phyloP scores from a whole-genome alignment of 2,113 vertebrate species.

The Sturnira hondurensis region DNA sequence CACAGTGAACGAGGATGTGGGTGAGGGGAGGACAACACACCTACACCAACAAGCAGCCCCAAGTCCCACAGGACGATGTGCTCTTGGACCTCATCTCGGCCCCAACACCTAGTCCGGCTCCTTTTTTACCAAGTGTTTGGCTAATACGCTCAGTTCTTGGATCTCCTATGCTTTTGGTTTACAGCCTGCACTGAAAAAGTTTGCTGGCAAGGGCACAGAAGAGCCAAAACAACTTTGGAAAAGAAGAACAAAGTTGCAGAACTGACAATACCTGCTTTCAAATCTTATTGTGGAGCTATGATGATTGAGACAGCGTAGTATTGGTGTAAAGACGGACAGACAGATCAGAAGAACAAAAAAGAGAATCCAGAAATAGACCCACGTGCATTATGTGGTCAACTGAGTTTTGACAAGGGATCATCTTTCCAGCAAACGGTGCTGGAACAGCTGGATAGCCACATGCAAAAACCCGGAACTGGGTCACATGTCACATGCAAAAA shows the following conservation, averaged over 20 bases:
- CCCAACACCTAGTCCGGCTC: background rate
- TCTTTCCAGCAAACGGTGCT: background rate
- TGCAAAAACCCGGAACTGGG: background rate
- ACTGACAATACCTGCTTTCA: background rate
- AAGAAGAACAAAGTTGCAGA: background rate
- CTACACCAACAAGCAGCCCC: constrained; percentile 70
- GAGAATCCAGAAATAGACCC: background rate
- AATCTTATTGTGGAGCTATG: background rate
- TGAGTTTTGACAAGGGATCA: background rate
- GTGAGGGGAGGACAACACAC: background rate
- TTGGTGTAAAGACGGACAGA: background rate
- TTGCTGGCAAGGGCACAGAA: background rate
- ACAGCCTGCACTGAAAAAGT: background rate
- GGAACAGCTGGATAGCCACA: background rate
- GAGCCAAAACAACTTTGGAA: background rate
- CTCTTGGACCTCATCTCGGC: constrained; percentile 85
- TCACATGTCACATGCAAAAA: background rate
- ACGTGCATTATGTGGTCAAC: background rate
- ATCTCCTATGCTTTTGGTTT: background rate
- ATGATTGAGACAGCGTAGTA: background rate
- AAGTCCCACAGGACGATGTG: constrained; percentile 86
- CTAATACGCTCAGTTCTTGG: background rate
- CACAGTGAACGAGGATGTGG: background rate
- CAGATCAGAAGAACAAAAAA: background rate
- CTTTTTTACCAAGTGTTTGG: background rate